Evolutionary conservation across 2,797 vertebrate genomes (phyloP).

Genomic region (Varecia variegata): DNA sequence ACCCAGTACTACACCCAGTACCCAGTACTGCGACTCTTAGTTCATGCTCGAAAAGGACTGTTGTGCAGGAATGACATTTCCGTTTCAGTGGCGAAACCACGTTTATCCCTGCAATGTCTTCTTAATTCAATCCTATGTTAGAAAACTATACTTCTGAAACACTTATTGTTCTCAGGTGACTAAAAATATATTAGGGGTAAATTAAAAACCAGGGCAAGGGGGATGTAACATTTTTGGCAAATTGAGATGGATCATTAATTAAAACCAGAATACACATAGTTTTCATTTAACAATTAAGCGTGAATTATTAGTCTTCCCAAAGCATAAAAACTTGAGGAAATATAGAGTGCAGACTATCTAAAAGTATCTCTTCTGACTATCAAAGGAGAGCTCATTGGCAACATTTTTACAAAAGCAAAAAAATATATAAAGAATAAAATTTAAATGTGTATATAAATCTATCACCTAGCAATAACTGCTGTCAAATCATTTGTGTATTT

Average conservation of each 20-base stretch:
- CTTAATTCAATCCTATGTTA: not conserved
- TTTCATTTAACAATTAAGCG: not conserved
- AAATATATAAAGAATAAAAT: not conserved
- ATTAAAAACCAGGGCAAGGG: not conserved
- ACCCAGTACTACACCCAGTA: too few species aligned
- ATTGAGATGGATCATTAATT: not conserved
- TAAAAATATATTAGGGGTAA: not conserved
- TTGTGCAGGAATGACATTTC: not conserved
- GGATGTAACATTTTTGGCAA: not conserved
- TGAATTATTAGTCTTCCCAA: not conserved
- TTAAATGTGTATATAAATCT: not conserved
- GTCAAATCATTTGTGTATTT: not conserved
- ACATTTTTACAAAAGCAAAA: not conserved
- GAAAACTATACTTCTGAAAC: not conserved
- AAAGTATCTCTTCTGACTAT: not conserved
- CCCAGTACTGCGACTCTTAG: too few species aligned
- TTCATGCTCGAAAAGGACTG: not conserved
- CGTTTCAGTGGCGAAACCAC: not conserved
- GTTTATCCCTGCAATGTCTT: not conserved
- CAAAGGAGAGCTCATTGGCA: not conserved
- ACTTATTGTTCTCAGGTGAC: not conserved
- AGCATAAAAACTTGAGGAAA: not conserved
- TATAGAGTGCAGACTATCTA: rapidly evolving
- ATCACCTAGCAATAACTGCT: not conserved
- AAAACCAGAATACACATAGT: not conserved